Conservation (phyloP, 2,888 invertebrate genomes). For the Drosophila yooni region DNA sequence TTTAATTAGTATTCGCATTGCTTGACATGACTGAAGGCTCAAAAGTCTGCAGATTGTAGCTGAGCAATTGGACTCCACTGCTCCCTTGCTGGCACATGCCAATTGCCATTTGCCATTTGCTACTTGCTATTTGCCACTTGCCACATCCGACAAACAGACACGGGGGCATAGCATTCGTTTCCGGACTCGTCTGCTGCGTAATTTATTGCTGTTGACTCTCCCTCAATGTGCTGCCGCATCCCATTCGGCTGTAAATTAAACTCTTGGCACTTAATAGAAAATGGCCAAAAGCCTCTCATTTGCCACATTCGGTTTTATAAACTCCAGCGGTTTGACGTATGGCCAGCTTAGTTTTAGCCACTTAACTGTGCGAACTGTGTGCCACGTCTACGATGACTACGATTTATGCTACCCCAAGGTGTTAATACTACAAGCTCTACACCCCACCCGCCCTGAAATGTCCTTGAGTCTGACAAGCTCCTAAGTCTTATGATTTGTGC, state of each 20-base stretch:
- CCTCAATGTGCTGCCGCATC: constrained; percentile 2
- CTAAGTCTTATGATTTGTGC: constrained; percentile 56
- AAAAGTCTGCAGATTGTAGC: constrained; percentile 20
- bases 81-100: constrained; percentile 14
- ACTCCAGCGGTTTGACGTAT: constrained; percentile 69
- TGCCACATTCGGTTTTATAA: constrained; percentile 62
- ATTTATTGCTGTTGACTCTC: constrained; percentile 55
- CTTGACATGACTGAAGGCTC: constrained; percentile 51
- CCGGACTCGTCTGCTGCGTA: constrained; percentile 58
- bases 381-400: constrained; percentile 26
- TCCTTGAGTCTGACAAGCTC: constrained; percentile 24
- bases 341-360: constrained; percentile 77
- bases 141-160: constrained; percentile 36
- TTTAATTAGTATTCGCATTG: constrained; percentile 77
- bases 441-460: neutral
- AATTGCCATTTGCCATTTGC: constrained; percentile 3
- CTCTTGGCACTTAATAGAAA: constrained; percentile 74
- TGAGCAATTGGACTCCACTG: constrained; percentile 19
- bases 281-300: constrained; percentile 73
- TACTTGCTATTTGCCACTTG: constrained; percentile 19
- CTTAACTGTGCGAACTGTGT: constrained; percentile 64
- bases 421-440: constrained; percentile 31
- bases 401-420: constrained; percentile 57
- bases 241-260: constrained; percentile 67
- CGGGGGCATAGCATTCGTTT: constrained; percentile 37